Evolutionary conservation across 2,888 invertebrate genomes (phyloP).

Genomic region (Schizaphis graminum): DNA sequence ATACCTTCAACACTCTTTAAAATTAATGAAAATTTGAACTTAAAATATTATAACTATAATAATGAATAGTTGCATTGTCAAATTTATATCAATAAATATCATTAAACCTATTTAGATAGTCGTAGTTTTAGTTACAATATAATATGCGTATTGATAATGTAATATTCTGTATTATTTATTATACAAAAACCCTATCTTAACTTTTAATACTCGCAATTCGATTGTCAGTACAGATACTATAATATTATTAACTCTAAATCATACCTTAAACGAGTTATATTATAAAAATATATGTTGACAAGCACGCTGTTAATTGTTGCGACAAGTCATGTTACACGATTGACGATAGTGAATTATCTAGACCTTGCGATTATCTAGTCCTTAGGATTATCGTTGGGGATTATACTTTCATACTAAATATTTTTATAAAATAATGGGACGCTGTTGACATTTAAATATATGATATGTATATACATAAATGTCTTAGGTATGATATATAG

Average conservation of each 20-base stretch:
- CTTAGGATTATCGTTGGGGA: neutral
- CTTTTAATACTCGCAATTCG: neutral
- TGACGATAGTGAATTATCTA: neutral
- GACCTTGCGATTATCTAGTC: neutral
- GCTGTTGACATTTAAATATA: neutral
- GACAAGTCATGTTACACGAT: neutral
- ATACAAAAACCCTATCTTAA: neutral
- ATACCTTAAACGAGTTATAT: neutral
- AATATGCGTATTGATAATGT: neutral
- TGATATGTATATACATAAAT: neutral
- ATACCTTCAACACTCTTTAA: neutral
- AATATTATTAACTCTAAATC: neutral
- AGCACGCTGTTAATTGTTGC: neutral
- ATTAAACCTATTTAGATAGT: neutral
- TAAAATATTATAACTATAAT: neutral
- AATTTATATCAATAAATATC: neutral
- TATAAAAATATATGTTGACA: neutral
- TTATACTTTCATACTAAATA: neutral
- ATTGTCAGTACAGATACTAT: neutral
- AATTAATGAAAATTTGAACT: neutral
- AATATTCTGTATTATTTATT: neutral
- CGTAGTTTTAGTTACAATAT: neutral
- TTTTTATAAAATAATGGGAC: neutral
- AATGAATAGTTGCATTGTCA: neutral
- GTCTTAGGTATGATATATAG: neutral